phyloP scores from a whole-genome alignment of 2,888 invertebrate genomes.

The Agrochola litura region DNA sequence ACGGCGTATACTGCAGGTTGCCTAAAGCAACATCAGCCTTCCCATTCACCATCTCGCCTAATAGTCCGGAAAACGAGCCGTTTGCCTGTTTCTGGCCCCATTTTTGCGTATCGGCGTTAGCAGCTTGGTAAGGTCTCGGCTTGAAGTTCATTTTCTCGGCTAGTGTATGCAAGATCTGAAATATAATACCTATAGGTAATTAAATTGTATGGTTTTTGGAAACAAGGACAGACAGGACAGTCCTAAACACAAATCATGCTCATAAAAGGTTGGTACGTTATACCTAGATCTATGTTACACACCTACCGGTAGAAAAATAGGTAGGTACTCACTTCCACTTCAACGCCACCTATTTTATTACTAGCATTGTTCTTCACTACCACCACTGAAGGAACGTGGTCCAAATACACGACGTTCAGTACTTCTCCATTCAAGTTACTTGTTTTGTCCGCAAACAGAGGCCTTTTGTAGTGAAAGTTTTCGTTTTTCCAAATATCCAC shows the following conservation, averaged over 20 bases:
- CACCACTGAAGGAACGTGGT: conserved; percentile 92
- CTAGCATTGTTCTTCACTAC: conserved; percentile 81
- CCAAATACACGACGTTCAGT: conserved; percentile 91
- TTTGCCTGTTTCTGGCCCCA: conserved; percentile 93
- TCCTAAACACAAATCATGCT: no score
- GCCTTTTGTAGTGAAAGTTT: conserved; percentile 89
- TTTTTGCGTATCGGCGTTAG: conserved; percentile 90
- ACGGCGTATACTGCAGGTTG: conserved; percentile 94
- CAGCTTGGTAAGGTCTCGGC: conserved; percentile 92
- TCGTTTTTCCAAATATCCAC: conserved; percentile 93
- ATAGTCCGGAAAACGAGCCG: conserved; percentile 92
- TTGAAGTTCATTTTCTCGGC: conserved; percentile 93
- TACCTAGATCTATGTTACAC: neutral
- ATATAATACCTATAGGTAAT: conserved; percentile 46
- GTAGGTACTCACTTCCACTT: conserved; percentile 91
- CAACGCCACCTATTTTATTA: conserved; percentile 90
- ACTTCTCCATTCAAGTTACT: conserved; percentile 90
- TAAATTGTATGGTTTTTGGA: no score
- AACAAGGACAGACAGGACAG: no score
- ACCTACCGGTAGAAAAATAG: neutral
- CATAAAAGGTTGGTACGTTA: no score
- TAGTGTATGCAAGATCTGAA: conserved; percentile 92
- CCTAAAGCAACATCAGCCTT: conserved; percentile 94
- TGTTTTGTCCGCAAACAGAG: conserved; percentile 91
- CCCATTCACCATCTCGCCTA: conserved; percentile 93